phyloP scores from a whole-genome alignment of 1,140 invertebrate species.

The Pissodes strobi region DNA sequence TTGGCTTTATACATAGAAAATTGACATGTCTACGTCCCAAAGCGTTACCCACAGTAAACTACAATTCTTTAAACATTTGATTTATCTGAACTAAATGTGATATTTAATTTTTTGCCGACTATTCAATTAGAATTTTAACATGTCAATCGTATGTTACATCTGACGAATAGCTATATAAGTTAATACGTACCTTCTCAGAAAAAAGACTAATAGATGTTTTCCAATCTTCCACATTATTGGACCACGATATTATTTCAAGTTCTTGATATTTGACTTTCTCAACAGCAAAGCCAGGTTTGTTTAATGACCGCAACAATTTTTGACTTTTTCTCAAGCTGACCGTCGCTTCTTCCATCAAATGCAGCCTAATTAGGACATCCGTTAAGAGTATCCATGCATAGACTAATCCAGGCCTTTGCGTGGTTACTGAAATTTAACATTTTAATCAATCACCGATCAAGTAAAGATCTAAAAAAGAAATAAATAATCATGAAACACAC shows the following conservation, averaged over 20 bases:
- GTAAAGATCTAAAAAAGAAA: too few species aligned
- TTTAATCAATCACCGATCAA: too few species aligned
- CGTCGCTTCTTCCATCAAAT: constrained; percentile 62
- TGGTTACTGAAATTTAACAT: constrained; percentile 18
- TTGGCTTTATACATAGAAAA: too few species aligned
- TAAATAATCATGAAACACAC: too few species aligned
- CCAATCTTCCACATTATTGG: constrained; percentile 58
- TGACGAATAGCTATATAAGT: too few species aligned
- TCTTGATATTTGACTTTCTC: constrained; percentile 13
- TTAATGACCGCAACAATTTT: constrained; percentile 47
- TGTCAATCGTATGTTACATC: too few species aligned
- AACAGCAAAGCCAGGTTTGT: background rate
- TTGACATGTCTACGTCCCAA: too few species aligned
- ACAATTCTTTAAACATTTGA: too few species aligned
- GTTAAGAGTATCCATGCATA: constrained; percentile 58
- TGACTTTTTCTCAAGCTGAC: constrained; percentile 51
- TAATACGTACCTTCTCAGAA: constrained; percentile 8
- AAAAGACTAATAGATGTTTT: constrained; percentile 51
- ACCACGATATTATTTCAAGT: constrained; percentile 19
- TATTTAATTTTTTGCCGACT: too few species aligned
- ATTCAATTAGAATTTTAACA: background rate
- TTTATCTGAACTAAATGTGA: too few species aligned
- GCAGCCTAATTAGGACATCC: constrained; percentile 61
- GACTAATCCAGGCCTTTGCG: constrained; percentile 49
- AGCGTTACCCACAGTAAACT: too few species aligned